Evolutionary conservation across 2,797 vertebrate species (phyloP).

Genomic region (Anolis apletophallus): DNA sequence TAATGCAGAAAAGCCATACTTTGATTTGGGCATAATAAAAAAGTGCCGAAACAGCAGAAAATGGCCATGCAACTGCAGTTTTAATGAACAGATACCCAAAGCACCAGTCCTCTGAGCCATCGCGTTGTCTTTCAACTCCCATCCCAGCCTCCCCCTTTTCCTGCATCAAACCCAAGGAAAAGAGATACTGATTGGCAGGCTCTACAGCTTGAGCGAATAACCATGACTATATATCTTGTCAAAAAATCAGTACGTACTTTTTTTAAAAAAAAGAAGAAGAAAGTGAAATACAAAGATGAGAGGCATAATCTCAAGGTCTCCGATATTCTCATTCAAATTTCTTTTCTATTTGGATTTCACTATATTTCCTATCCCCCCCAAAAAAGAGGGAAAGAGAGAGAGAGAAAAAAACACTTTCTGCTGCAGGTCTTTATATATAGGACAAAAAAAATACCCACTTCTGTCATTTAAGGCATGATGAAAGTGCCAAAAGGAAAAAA

Average conservation of each 20-base stretch:
- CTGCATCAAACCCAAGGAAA: constrained; percentile 69
- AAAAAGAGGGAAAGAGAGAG: neutral
- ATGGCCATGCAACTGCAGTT: constrained; percentile 56
- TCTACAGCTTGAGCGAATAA: constrained; percentile 66
- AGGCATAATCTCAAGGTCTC: constrained; percentile 71
- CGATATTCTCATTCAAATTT: constrained; percentile 74
- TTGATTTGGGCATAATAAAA: constrained; percentile 65
- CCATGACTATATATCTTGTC: constrained; percentile 74
- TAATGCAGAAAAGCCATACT: constrained; percentile 39
- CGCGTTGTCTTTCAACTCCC: constrained; percentile 59
- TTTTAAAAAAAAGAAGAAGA: constrained; percentile 72
- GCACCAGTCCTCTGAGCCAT: constrained; percentile 48
- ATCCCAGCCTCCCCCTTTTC: constrained; percentile 59
- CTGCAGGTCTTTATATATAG: constrained; percentile 77
- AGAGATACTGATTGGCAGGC: constrained; percentile 71
- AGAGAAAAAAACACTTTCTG: constrained; percentile 71
- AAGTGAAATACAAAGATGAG: constrained; percentile 74
- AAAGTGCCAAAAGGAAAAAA: constrained; percentile 69
- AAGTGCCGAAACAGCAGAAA: constrained; percentile 70
- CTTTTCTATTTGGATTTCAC: constrained; percentile 77
- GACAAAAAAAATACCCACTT: constrained; percentile 71
- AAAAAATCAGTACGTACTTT: constrained; percentile 73
- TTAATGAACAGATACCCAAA: constrained; percentile 71
- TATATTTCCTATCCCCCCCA: constrained; percentile 76
- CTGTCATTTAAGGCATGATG: constrained; percentile 79